Evolutionary conservation across 2,797 vertebrate genomes (phyloP), one percentile per base, ranked within the genome.

Genomic region (Huso huso): DNA sequence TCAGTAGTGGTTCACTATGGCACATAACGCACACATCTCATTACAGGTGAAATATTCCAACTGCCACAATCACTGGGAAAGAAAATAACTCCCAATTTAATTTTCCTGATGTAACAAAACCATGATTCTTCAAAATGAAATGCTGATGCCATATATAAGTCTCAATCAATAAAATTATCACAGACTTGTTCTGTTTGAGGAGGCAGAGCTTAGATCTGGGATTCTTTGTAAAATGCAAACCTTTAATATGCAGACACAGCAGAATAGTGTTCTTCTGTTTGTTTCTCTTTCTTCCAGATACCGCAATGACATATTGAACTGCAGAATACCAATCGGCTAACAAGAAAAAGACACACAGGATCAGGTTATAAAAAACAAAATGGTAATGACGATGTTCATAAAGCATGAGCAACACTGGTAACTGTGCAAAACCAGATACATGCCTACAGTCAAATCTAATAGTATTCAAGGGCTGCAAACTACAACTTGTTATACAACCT

Each of bases 11-110:
- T 90, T 94, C 92, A 91, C 92, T 93, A 92, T 93, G 93, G 92
- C 93, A 91, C 85, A 91, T 89, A 88, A 93, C 88, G 89, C 90
- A 90, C 91, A 87, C 89, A 83, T 92, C 92, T 91, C 89, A 83
- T 93, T 93, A 95, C 95, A 95, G 93, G 92, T 96, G 92, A 95
- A 95, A 96, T 95, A 94, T 95, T 93, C 92, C 87, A 85, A 89
- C 91, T 93, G 92, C 93, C 90, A 89, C 87, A 86, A 89, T 93
- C 90, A 91, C 89, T 91, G 91, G 88, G 89, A 88, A 91, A 87
- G 89, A 89, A 83, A 92, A 88, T 87, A 91, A 90, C 84, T 90
- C 90, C 90, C 89, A 89, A 88, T 91, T 90, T 92, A 92, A 91
- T 91, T 86, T 86, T 89, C 89, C 86, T 87, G 84, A 89, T 92